Evolutionary conservation across 1,140 invertebrate genomes (phyloP).

Genomic region (Paralvinella palmiformis): DNA sequence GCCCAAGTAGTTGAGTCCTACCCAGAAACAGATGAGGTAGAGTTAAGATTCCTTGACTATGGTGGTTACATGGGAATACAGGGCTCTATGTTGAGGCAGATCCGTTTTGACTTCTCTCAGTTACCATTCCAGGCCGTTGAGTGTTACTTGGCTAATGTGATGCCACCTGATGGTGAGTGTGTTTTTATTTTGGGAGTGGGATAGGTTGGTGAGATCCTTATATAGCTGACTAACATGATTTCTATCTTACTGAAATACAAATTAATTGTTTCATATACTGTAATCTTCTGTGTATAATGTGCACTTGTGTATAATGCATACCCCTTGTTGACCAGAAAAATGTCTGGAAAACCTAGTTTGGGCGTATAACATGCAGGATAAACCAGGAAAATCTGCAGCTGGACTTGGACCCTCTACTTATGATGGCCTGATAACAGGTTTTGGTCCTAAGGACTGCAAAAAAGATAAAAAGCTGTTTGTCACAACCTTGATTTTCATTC

Average conservation of each 20-base stretch:
- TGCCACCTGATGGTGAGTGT: slow-evolving; percentile 66
- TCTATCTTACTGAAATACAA: background rate
- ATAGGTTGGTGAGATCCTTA: background rate
- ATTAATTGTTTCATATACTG: background rate
- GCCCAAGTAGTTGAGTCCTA: slow-evolving; percentile 67
- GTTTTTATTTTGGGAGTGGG: background rate
- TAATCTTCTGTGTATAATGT: background rate
- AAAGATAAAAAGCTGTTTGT: too few relatives aligned
- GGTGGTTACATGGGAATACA: slow-evolving; percentile 81
- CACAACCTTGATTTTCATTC: too few relatives aligned
- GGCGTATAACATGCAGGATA: too few relatives aligned
- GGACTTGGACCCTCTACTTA: too few relatives aligned
- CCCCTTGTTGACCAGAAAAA: too few relatives aligned
- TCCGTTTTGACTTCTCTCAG: slow-evolving; percentile 79
- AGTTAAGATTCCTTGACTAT: slow-evolving; percentile 86
- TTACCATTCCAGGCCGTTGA: slow-evolving; percentile 95
- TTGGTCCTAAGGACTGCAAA: too few relatives aligned
- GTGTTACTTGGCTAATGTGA: slow-evolving; percentile 81
- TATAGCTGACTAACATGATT: background rate
- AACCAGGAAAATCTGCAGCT: too few relatives aligned
- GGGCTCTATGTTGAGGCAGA: slow-evolving; percentile 70
- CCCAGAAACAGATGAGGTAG: slow-evolving; percentile 57
- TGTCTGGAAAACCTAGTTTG: too few relatives aligned
- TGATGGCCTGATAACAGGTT: too few relatives aligned
- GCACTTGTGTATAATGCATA: too few relatives aligned